These are phyloP conservation scores for Nematopogon swammerdamellus DNA, from an alignment of 2,888 invertebrate genomes.

Conservation along the genomic window DNA sequence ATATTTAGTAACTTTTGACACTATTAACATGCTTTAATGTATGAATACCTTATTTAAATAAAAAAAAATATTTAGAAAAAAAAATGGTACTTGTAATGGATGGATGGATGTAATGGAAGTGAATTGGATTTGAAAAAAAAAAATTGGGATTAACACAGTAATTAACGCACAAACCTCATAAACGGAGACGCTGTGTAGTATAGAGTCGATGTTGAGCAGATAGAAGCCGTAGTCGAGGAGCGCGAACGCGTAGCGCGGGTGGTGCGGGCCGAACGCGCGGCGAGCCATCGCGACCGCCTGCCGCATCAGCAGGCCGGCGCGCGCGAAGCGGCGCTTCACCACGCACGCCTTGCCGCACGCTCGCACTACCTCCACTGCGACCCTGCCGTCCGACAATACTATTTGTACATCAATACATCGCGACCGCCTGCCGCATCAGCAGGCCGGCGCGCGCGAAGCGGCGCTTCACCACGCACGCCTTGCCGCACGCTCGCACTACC, in stretches of 20 bases:
- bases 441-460: constrained; percentile 79
- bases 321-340: constrained; percentile 78
- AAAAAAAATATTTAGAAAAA: no score
- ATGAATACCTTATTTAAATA: no score
- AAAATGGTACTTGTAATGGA: no score
- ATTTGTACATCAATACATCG: no score
- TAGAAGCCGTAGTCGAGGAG: constrained; percentile 89
- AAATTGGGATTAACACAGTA: no score
- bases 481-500: constrained; percentile 81
- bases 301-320: constrained; percentile 78
- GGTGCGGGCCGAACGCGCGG: constrained; percentile 59
- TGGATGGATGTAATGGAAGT: no score
- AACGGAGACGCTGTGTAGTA: constrained; percentile 78
- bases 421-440: constrained; percentile 79
- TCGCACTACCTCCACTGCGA: constrained; percentile 77
- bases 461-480: constrained; percentile 86
- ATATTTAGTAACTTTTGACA: no score
- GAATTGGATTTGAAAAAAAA: no score
- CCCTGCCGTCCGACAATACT: constrained; percentile 32
- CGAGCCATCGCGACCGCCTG: constrained; percentile 75
- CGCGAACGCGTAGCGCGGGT: constrained; percentile 82
- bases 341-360: constrained; percentile 89
- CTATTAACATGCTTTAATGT: no score
- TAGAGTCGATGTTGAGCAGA: constrained; percentile 83
- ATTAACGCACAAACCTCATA: constrained; percentile 72